These are phyloP conservation scores for Drosophila nigricruria DNA, from an alignment of 2,888 invertebrate genomes.

Conservation along the genomic window DNA sequence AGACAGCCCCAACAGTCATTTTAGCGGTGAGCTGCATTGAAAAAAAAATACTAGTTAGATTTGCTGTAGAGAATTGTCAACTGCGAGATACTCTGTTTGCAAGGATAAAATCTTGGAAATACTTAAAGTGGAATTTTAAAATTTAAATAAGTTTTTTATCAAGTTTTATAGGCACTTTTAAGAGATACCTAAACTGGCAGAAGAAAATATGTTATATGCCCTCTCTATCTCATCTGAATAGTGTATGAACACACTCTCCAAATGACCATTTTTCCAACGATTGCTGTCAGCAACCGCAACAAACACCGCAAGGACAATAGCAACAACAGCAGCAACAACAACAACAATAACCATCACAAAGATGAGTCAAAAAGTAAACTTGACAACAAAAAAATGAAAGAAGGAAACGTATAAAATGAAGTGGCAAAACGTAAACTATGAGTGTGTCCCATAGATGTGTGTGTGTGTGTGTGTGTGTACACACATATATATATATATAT, in stretches of 20 bases:
- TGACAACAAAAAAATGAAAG: constrained; percentile 31
- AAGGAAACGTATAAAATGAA: constrained; percentile 71
- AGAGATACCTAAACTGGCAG: neutral
- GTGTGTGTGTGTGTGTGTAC: constrained; percentile 12
- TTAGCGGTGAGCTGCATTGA: constrained; percentile 1
- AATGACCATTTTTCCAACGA: constrained; percentile 65
- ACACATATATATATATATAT: neutral
- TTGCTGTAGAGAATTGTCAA: accelerated
- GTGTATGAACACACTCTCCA: constrained; percentile 18
- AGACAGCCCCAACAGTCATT: constrained; percentile 24
- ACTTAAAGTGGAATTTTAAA: too few species aligned
- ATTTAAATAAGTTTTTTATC: too few species aligned
- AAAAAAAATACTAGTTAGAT: neutral
- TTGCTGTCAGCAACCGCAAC: constrained; percentile 38
- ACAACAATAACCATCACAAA: constrained; percentile 23
- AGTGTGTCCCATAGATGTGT: constrained; percentile 38
- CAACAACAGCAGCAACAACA: constrained; percentile 21
- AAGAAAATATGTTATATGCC: neutral
- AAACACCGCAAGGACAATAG: constrained; percentile 19
- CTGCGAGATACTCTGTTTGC: neutral
- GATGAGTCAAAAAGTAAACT: constrained; percentile 64
- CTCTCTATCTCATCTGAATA: neutral
- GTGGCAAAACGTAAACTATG: constrained; percentile 78
- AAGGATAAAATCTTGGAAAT: neutral
- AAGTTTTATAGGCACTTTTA: neutral